Percentiles rank a stretch among this genome's conserved stretches.
phyloP scores from a whole-genome alignment of 2,797 vertebrate species.

The Microcaecilia unicolor region DNA sequence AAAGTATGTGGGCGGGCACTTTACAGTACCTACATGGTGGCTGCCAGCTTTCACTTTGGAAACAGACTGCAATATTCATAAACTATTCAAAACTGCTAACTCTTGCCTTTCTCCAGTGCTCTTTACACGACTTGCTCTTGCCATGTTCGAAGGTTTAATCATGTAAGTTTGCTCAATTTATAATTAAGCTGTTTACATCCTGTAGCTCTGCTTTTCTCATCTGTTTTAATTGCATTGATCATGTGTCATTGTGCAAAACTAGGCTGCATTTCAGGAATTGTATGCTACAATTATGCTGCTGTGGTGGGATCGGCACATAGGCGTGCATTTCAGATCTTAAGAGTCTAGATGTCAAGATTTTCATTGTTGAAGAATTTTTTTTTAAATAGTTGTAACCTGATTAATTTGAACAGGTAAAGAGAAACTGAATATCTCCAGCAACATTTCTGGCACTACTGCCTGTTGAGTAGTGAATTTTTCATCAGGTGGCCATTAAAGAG shows the following conservation, averaged over 20 bases:
- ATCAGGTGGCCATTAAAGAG: constrained; percentile 15
- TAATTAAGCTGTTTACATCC: neutral
- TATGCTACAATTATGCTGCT: neutral
- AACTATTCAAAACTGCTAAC: no score
- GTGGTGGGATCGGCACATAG: no score
- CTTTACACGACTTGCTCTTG: no score
- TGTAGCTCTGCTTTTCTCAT: neutral
- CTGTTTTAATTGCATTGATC: neutral
- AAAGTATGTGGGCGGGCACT: no score
- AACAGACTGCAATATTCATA: no score
- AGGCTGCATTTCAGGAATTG: rapidly evolving
- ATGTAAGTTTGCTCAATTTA: no score
- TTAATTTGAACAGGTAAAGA: constrained; percentile 21
- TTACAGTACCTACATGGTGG: no score
- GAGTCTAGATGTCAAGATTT: constrained; percentile 14
- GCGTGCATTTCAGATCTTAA: neutral
- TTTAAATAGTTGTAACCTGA: constrained; percentile 30
- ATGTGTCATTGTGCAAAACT: neutral
- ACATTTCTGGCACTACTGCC: constrained; percentile 5
- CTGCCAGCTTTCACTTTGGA: no score
- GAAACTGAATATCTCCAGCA: constrained; percentile 11
- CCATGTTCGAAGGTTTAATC: no score
- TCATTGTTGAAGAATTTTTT: constrained; percentile 14
- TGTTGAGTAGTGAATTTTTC: constrained; percentile 19
- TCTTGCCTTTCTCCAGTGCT: no score